phyloP scores from a whole-genome alignment of 2,113 vertebrate genomes.

The Promerops cafer region DNA sequence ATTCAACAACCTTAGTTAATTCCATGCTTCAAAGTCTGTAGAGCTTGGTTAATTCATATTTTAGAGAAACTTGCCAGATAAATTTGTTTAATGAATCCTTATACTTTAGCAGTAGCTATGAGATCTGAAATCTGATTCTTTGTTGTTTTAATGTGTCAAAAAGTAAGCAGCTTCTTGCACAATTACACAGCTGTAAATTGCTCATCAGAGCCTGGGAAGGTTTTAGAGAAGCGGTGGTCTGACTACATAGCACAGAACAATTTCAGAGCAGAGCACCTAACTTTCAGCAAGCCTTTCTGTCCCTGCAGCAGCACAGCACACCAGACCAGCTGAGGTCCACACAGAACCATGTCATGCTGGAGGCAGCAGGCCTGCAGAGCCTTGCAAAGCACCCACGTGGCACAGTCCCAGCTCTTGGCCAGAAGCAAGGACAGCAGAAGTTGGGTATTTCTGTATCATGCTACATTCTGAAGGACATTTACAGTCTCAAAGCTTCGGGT shows the following conservation, averaged over 20 bases:
- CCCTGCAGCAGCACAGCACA: neutral
- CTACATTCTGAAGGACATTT: neutral
- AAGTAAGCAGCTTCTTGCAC: neutral
- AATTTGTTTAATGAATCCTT: neutral
- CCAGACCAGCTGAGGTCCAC: neutral
- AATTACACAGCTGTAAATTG: neutral
- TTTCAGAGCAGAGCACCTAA: neutral
- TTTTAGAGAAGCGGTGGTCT: neutral
- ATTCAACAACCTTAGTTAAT: neutral
- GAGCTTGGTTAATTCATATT: neutral
- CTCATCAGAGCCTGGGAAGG: neutral
- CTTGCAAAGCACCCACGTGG: fast-evolving
- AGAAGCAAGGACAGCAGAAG: neutral
- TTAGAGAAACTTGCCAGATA: neutral
- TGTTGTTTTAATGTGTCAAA: neutral
- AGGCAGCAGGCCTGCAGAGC: neutral
- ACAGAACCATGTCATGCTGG: neutral
- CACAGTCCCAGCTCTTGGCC: neutral
- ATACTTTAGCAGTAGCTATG: neutral
- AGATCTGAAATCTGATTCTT: neutral
- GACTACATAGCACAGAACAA: fast-evolving
- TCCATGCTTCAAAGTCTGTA: neutral
- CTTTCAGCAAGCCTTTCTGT: neutral
- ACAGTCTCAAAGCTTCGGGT: neutral
- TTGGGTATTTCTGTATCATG: neutral